Evolutionary conservation across 92 coral and sea anemone species (phyloP), one percentile per base, ranked within the genome.

Genomic region (Porites rus): DNA sequence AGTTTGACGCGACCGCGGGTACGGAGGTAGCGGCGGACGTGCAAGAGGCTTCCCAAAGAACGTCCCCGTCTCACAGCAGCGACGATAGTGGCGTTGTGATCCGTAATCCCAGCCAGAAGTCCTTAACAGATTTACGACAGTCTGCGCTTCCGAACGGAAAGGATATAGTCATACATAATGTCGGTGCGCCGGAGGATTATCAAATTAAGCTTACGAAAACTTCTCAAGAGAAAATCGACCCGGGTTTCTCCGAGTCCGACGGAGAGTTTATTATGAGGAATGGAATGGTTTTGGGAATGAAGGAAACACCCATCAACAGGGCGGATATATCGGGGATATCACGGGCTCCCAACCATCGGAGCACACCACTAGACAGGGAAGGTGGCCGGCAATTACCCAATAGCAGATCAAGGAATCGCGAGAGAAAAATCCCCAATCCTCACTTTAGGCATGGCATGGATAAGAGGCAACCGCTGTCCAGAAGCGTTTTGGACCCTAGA

Each of bases 1-100:
- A 93, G 38, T 92, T 80, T 84, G 93, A 92, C 81, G 88, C 92
- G 14, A 76, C 84, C 60, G 79, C 86, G 59, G 88, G 87, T 13
- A 87, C 88, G 56, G 98, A 91, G 76, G 92, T 88, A 18, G 93
- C 95, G 38, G 81, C 85, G 51, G 97, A 90, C 67, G 79, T 96
- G 8, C 98, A 88, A 65, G 95, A 91, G 72, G 90, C 91, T 10
- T 97, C 92, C 10, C 99, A 89, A 81, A 93, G 90, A 43, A 94
- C 98, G 5, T 94, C 97, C 10, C 98, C 99, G 52, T 96, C 97
- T 6, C 98, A 95, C 80, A 97, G 99, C 83, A 92, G 98, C 51
- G 96, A 93, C 50, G 99, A 97, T 77, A 97, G 99, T 66, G 99
- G 99, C 22, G 99, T 97, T 1, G 99, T 93, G 16, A 88, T 97